These are phyloP conservation scores for Zaprionus ornatus DNA, from an alignment of 1,140 invertebrate genomes.

Conservation along the genomic window DNA sequence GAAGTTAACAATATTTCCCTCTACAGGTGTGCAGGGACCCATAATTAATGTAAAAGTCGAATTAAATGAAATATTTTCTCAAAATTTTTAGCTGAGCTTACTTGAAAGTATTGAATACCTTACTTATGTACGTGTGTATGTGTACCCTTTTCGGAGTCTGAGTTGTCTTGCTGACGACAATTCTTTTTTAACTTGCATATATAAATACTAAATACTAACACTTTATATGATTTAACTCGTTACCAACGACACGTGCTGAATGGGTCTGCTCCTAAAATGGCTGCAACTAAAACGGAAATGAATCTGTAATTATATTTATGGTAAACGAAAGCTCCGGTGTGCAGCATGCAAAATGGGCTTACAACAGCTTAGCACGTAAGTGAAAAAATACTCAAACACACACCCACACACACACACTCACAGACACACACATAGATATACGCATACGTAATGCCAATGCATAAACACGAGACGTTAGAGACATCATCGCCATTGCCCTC, in stretches of 20 bases:
- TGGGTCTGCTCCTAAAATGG: neutral
- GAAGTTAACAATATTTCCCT: no score
- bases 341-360: neutral
- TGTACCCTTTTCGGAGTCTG: no score
- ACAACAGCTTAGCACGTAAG: no score
- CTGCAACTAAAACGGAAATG: slow-evolving; percentile 56
- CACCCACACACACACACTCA: slow-evolving; percentile 4
- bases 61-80: no score
- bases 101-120: no score
- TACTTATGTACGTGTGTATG: no score
- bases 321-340: slow-evolving; percentile 17
- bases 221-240: neutral
- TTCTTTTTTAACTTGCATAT: no score
- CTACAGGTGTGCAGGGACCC: no score
- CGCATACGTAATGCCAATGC: slow-evolving; percentile 34
- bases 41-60: no score
- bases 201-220: no score
- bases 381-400: neutral
- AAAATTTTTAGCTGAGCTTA: no score
- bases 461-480: slow-evolving; percentile 47
- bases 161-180: no score
- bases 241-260: neutral
- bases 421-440: neutral
- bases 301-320: slow-evolving; percentile 76
- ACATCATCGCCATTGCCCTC: slow-evolving; percentile 1